Conservation (phyloP, 2,113 vertebrate species). For the Ochotona curzoniae region DNA sequence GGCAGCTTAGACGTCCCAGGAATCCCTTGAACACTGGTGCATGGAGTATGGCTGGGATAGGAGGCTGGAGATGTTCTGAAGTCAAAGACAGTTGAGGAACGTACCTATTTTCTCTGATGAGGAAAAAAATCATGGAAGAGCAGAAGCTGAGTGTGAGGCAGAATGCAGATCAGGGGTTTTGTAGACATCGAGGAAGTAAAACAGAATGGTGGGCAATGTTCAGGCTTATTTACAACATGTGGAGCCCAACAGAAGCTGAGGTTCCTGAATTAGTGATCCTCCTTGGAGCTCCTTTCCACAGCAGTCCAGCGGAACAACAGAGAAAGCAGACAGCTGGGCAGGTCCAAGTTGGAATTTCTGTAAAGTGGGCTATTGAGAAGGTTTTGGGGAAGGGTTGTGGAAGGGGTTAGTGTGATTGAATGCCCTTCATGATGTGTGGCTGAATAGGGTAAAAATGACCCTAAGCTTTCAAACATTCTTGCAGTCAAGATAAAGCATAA, state of each 20-base stretch:
- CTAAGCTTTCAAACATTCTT: neutral
- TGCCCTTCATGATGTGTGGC: neutral
- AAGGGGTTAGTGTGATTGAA: neutral
- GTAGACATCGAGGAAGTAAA: neutral
- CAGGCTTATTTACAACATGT: neutral
- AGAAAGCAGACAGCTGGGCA: neutral
- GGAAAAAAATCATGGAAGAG: neutral
- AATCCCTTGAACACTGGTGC: too few relatives aligned
- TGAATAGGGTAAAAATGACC: neutral
- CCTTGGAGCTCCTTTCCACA: neutral
- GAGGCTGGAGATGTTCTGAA: neutral
- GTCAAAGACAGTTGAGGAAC: neutral
- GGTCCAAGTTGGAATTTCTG: neutral
- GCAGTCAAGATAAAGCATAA: neutral
- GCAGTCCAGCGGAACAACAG: neutral
- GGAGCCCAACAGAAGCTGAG: neutral
- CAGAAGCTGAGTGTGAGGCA: neutral
- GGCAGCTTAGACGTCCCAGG: neutral
- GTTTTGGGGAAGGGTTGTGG: neutral
- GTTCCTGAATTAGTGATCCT: neutral
- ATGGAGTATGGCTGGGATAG: neutral
- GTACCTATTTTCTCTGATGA: neutral
- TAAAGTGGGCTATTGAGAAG: neutral
- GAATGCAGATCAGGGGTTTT: neutral
- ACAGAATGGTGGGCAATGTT: neutral